Evolutionary conservation across 2,113 vertebrate genomes (phyloP).

Genomic region (Dasyornis broadbenti): DNA sequence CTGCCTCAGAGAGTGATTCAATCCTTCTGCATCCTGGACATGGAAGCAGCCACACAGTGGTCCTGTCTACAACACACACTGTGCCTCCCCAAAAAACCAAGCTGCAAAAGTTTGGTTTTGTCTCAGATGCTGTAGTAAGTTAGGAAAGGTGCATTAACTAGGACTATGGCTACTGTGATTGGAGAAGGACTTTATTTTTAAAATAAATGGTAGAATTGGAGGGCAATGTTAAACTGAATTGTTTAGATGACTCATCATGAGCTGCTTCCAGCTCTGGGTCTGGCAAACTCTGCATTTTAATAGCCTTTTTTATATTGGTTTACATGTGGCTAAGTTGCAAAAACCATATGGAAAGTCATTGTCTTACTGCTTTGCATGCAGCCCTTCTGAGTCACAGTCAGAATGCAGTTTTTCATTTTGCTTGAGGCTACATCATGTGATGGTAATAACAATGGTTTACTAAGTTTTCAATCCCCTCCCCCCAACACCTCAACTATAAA

Average conservation of each 20-base stretch:
- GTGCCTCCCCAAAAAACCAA: not conserved
- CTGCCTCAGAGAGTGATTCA: not conserved
- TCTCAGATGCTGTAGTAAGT: not conserved
- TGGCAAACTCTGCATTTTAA: constrained; percentile 29
- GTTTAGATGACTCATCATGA: constrained; percentile 48
- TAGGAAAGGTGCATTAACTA: not conserved
- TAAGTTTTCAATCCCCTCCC: not conserved
- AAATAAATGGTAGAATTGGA: not conserved
- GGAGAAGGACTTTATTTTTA: not conserved
- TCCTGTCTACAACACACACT: not conserved
- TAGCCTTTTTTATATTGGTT: not conserved
- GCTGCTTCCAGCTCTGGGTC: not conserved
- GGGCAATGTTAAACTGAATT: not conserved
- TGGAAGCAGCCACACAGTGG: not conserved
- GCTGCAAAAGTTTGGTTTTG: not conserved
- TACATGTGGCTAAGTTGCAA: constrained; percentile 3
- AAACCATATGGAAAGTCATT: constrained; percentile 13
- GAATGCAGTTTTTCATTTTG: constrained; percentile 8
- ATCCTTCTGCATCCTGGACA: not conserved
- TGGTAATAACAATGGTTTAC: not conserved
- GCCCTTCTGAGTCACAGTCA: constrained; percentile 11
- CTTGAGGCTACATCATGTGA: not conserved
- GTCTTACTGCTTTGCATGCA: not conserved
- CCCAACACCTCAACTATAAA: not conserved
- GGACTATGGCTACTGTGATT: not conserved